Evolutionary conservation across 2,113 vertebrate genomes (phyloP).

Genomic region (Mugil cephalus): DNA sequence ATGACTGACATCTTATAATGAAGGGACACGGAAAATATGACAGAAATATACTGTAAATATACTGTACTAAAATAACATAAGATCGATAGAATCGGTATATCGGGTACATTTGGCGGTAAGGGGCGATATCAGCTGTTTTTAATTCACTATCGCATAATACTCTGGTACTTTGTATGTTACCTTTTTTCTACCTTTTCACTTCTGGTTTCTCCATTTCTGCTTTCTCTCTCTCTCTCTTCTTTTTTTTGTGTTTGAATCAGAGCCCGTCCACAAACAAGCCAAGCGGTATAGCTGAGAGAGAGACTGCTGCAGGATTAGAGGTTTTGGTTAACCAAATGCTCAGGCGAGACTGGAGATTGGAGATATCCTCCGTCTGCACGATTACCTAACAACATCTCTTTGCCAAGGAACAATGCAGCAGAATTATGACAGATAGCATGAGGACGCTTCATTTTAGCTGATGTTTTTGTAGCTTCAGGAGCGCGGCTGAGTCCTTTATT

Average conservation of each 20-base stretch:
- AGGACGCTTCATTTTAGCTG: not conserved
- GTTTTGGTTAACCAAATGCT: conserved; percentile 14
- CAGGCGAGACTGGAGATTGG: not conserved
- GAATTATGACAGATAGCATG: not conserved
- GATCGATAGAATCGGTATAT: conserved; percentile 40
- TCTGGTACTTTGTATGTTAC: conserved; percentile 30
- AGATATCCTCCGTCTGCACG: not conserved
- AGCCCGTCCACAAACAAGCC: conserved; percentile 63
- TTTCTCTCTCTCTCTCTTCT: not conserved
- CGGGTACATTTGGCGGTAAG: conserved; percentile 40
- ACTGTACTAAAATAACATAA: conserved; percentile 43
- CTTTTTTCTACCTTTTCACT: conserved; percentile 19
- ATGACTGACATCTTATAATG: conserved; percentile 29
- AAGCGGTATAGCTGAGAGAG: not conserved
- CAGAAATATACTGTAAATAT: conserved; percentile 27
- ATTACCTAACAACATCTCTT: not conserved
- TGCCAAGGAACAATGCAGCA: not conserved
- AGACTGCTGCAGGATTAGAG: not conserved
- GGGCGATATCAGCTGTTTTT: conserved; percentile 42
- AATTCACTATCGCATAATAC: conserved; percentile 44
- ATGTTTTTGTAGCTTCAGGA: not conserved
- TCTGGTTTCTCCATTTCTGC: conserved; percentile 13
- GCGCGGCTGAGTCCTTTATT: too few relatives aligned
- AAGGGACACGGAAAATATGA: conserved; percentile 20
- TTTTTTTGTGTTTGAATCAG: conserved; percentile 14